A percentile compares a stretch with the other conserved stretches of the same genome.
phyloP scores from a whole-genome alignment of 2,113 vertebrate genomes.

The Ptychochromis oligacanthus region DNA sequence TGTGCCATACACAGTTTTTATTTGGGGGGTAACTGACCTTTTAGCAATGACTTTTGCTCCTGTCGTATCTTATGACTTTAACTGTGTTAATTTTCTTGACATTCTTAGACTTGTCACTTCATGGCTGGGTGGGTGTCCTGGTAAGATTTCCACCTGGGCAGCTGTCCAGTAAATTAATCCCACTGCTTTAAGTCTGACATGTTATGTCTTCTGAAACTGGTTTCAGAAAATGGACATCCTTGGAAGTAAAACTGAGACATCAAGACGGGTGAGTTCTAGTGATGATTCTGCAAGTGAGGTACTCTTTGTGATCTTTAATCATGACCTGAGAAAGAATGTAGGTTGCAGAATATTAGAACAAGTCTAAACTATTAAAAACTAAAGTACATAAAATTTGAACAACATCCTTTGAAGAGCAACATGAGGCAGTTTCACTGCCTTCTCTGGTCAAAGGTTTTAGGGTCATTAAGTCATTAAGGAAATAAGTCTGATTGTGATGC shows the following conservation, averaged over 20 bases:
- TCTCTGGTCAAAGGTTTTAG: background rate
- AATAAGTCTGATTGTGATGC: background rate
- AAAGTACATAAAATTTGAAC: background rate
- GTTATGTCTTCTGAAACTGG: constrained; percentile 25
- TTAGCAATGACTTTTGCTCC: constrained; percentile 21
- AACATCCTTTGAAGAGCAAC: background rate
- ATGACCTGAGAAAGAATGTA: background rate
- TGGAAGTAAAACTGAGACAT: constrained; percentile 20
- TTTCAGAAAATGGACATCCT: constrained; percentile 39
- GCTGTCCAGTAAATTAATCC: constrained; percentile 64
- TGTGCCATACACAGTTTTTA: background rate
- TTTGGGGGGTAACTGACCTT: background rate
- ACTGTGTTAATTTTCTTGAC: constrained; percentile 8
- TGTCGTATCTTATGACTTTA: constrained; percentile 14
- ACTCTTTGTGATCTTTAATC: background rate
- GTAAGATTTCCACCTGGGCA: constrained; percentile 49
- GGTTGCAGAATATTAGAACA: background rate
- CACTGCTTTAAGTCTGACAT: constrained; percentile 50
- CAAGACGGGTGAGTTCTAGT: background rate
- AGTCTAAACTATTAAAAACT: background rate
- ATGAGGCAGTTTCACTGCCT: background rate
- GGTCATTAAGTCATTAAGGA: background rate
- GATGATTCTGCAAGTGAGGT: background rate
- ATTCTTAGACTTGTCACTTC: constrained; percentile 36
- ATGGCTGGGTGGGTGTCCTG: constrained; percentile 25